These are phyloP conservation scores for Platanista minor DNA, from an alignment of 2,113 vertebrate genomes.

Conservation along the genomic window DNA sequence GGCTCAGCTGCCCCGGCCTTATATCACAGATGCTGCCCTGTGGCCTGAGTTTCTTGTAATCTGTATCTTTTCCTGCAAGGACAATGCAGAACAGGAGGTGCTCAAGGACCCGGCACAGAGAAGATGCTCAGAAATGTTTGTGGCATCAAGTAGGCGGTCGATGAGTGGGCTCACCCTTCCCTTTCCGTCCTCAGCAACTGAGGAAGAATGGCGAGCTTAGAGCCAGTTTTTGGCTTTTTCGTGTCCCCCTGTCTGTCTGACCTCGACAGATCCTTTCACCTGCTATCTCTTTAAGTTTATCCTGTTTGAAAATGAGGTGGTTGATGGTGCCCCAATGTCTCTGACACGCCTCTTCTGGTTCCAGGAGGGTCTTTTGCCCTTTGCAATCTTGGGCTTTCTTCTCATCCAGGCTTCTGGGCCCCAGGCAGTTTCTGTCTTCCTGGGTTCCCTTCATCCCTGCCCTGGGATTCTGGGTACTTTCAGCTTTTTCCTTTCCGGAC, in stretches of 20 bases:
- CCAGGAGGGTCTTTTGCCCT: neutral
- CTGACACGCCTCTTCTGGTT: neutral
- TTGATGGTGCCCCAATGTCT: neutral
- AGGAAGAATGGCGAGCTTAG: neutral
- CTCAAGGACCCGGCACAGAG: neutral
- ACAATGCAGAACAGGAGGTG: neutral
- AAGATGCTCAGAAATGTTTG: neutral
- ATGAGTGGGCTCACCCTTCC: neutral
- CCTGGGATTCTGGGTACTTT: neutral
- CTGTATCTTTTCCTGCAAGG: neutral
- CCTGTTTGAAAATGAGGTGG: neutral
- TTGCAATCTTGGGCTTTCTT: neutral
- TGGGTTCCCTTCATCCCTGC: neutral
- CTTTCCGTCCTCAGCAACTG: rapidly evolving
- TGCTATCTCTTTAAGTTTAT: neutral
- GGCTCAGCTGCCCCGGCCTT: neutral
- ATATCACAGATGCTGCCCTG: neutral
- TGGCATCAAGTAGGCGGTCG: neutral
- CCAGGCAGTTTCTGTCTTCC: neutral
- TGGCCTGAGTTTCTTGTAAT: neutral
- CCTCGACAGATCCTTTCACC: neutral
- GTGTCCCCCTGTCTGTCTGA: neutral
- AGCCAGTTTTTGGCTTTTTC: neutral
- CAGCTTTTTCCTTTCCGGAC: neutral
- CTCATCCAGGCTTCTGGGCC: neutral